These are phyloP conservation scores for pig (Sus scrofa) DNA, from an alignment of 2,113 vertebrate genomes.

Conservation along the genomic window DNA sequence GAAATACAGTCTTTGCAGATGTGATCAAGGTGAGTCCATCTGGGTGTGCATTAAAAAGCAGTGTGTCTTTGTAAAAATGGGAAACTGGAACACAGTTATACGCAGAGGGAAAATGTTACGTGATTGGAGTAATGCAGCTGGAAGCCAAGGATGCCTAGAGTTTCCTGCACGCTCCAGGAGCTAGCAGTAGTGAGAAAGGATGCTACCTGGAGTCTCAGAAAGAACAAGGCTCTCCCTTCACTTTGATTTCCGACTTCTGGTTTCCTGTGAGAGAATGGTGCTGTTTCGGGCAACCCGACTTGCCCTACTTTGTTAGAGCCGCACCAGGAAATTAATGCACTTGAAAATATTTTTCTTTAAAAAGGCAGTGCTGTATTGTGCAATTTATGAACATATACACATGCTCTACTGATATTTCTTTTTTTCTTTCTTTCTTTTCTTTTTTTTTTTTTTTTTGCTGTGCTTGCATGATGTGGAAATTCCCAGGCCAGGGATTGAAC, in stretches of 20 bases:
- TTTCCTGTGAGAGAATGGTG: not conserved
- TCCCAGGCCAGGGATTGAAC: too few relatives aligned
- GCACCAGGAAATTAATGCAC: too few relatives aligned
- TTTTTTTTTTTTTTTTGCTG: too few relatives aligned
- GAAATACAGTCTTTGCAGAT: fast-evolving
- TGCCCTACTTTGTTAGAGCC: not conserved
- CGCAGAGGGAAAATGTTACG: fast-evolving
- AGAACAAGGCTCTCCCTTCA: fast-evolving
- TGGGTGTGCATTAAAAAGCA: not conserved
- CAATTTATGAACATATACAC: not conserved
- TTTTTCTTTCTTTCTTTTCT: too few relatives aligned
- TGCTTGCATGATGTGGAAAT: too few relatives aligned
- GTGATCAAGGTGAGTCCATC: fast-evolving
- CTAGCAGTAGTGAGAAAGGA: fast-evolving
- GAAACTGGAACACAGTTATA: fast-evolving
- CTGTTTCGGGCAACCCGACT: not conserved
- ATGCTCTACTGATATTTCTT: not conserved
- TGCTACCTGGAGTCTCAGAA: not conserved
- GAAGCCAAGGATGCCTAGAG: too few relatives aligned
- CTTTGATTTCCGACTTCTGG: not conserved
- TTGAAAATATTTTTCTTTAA: too few relatives aligned
- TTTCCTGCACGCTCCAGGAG: too few relatives aligned
- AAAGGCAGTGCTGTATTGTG: not conserved
- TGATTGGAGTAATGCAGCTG: not conserved
- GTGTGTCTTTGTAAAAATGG: not conserved